Percentiles rank a stretch among this genome's conserved stretches.
These are phyloP conservation scores for Encarsia formosa DNA, from an alignment of 2,888 invertebrate species.

Conservation along the genomic window DNA sequence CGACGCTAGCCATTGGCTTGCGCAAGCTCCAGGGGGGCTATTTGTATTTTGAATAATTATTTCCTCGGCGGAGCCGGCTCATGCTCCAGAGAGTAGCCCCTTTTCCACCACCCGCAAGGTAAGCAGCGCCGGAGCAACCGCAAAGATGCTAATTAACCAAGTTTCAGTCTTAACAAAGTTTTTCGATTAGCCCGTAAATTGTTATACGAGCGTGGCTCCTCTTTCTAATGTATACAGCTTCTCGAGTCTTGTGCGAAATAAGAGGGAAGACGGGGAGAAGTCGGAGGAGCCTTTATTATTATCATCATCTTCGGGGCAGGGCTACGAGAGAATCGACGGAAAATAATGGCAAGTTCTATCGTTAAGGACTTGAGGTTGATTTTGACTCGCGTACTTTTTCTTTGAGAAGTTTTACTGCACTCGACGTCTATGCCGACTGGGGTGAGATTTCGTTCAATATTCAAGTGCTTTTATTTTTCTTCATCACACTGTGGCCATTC, in stretches of 20 bases:
- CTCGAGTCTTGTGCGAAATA: neutral
- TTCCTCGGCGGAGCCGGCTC: conserved; percentile 26
- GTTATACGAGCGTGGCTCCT: conserved; percentile 41
- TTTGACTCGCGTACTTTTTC: too few relatives aligned
- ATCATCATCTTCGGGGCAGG: conserved; percentile 19
- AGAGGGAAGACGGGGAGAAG: neutral
- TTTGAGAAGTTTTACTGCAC: too few relatives aligned
- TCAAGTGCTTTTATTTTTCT: too few relatives aligned
- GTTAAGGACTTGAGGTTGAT: too few relatives aligned
- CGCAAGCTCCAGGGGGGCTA: conserved; percentile 16
- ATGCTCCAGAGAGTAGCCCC: conserved; percentile 27
- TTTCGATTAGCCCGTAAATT: conserved; percentile 50
- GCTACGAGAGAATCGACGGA: conserved; percentile 32
- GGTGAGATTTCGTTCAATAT: too few relatives aligned
- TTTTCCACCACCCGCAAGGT: conserved; percentile 32
- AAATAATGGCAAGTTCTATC: conserved; percentile 42
- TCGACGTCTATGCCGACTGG: too few relatives aligned
- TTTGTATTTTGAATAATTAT: conserved; percentile 44
- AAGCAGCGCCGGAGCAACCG: conserved; percentile 35
- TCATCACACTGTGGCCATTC: too few relatives aligned
- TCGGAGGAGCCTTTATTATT: conserved; percentile 30
- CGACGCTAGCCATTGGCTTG: too few relatives aligned
- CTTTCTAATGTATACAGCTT: conserved; percentile 1
- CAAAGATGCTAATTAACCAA: conserved; percentile 52
- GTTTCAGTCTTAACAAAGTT: conserved; percentile 49